These are phyloP conservation scores for Anastrepha ludens DNA, from an alignment of 1,140 invertebrate species.

Conservation along the genomic window DNA sequence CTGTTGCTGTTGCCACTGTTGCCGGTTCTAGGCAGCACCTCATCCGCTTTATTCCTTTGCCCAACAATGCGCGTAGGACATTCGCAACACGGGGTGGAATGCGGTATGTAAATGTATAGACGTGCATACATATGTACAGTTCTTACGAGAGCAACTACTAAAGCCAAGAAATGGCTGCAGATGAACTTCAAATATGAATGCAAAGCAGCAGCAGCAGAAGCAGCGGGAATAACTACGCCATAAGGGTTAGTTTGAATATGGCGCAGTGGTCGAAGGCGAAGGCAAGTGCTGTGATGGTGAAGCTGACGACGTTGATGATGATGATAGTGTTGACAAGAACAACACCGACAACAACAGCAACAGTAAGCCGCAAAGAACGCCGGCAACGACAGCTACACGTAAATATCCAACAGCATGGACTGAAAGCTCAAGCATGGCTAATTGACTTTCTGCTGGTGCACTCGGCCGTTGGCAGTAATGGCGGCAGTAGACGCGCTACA, in stretches of 20 bases:
- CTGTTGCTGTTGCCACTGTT: conserved; percentile 35
- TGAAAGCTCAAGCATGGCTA: conserved; percentile 15
- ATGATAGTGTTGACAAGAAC: conserved; percentile 46
- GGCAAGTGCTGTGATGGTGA: background rate
- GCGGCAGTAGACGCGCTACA: background rate
- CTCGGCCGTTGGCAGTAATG: background rate
- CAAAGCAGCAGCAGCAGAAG: background rate
- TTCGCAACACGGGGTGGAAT: background rate
- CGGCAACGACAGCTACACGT: background rate
- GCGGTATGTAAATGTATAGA: no score
- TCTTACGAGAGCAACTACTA: background rate
- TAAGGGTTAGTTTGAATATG: background rate
- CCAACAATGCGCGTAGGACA: background rate
- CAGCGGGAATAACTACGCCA: background rate
- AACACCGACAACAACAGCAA: background rate
- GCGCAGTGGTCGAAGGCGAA: background rate
- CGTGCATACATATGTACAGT: background rate
- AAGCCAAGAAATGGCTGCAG: background rate
- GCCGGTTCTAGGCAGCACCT: background rate
- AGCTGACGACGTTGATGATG: conserved; percentile 29
- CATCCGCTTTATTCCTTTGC: background rate
- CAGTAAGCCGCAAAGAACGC: background rate
- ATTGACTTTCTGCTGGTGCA: conserved; percentile 34
- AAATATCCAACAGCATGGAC: background rate
- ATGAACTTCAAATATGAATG: background rate